Evolutionary conservation across 1,140 invertebrate genomes (phyloP).

Genomic region (Agraylea sexmaculata): DNA sequence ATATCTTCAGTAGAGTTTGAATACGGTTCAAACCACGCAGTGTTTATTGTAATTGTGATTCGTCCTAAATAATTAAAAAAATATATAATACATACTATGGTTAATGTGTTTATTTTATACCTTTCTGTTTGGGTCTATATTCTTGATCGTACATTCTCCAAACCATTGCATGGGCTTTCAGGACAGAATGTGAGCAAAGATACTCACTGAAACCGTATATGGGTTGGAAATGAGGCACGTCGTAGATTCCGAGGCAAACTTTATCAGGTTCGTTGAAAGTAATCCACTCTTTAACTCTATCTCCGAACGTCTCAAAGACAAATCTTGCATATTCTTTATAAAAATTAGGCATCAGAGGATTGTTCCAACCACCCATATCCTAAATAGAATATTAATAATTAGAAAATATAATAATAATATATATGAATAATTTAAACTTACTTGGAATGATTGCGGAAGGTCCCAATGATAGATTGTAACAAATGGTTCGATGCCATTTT

Average conservation of each 20-base stretch:
- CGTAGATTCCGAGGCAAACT: conserved; percentile 25
- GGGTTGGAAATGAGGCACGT: conserved; percentile 27
- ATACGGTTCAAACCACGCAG: conserved; percentile 37
- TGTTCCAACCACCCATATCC: conserved; percentile 44
- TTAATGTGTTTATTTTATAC: conserved; percentile 4
- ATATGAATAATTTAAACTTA: too few relatives aligned
- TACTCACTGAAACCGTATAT: conserved; percentile 31
- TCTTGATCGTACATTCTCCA: conserved; percentile 29
- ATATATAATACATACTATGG: conserved; percentile 1
- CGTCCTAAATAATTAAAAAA: conserved; percentile 26
- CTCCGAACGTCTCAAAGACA: conserved; percentile 31
- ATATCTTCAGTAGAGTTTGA: conserved; percentile 28
- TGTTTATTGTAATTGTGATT: conserved; percentile 38
- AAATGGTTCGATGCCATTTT: conserved; percentile 37
- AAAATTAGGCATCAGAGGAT: conserved; percentile 32
- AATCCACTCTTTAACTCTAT: conserved; percentile 32
- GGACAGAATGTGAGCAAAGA: conserved; percentile 27
- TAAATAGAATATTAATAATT: too few relatives aligned
- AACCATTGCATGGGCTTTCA: conserved; percentile 29
- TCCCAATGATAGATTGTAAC: conserved; percentile 25
- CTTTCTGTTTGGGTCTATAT: conserved; percentile 24
- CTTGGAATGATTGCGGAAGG: conserved; percentile 20
- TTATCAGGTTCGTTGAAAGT: conserved; percentile 38
- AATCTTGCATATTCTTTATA: conserved; percentile 37
- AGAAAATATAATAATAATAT: too few relatives aligned